Conservation (phyloP, 2,797 vertebrate genomes). For the Syndactyla subalaris region DNA sequence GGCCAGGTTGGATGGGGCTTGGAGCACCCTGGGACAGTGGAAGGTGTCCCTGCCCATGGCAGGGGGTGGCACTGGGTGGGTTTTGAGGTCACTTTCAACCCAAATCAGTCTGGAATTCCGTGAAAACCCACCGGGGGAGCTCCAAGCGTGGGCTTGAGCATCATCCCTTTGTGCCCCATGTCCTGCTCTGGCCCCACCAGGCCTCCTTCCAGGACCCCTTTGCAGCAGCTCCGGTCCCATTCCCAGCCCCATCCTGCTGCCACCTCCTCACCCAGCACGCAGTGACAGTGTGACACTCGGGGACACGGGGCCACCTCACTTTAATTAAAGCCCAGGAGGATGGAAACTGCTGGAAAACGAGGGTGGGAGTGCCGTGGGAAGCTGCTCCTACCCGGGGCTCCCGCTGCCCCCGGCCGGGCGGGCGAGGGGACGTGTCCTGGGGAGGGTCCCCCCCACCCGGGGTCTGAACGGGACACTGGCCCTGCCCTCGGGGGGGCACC, state of each 20-base stretch:
- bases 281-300: neutral
- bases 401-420: neutral
- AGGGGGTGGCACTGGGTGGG: neutral
- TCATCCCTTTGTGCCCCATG: neutral
- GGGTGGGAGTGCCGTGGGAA: neutral
- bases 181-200: fast-evolving
- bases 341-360: neutral
- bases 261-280: fast-evolving
- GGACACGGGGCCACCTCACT: neutral
- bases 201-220: neutral
- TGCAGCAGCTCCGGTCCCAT: neutral
- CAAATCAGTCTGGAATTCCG: neutral
- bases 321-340: neutral
- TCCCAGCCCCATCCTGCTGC: neutral
- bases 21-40: neutral
- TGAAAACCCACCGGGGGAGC: neutral
- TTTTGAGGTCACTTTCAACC: neutral
- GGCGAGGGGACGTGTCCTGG: neutral
- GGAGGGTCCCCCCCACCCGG: neutral
- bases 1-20: neutral
- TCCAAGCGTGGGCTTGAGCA: too few relatives aligned
- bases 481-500: fast-evolving
- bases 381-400: neutral
- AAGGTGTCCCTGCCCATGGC: neutral
- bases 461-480: neutral